These are phyloP conservation scores for Anarrhichthys ocellatus DNA, from an alignment of 2,113 vertebrate species.

Conservation along the genomic window DNA sequence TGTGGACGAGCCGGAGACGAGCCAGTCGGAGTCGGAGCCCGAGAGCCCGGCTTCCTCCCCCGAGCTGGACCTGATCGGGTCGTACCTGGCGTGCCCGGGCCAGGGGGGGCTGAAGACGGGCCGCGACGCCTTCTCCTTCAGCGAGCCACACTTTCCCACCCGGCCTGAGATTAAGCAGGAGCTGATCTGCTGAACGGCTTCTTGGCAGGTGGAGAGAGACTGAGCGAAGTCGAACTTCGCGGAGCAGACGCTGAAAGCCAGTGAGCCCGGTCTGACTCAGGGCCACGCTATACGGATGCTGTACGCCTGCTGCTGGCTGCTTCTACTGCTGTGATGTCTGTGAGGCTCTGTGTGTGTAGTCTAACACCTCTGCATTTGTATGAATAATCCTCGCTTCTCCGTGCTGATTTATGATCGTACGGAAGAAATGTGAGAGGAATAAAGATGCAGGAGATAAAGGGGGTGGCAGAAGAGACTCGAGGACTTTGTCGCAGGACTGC, in stretches of 20 bases:
- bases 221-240: not conserved
- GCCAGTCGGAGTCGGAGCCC: conserved; percentile 83
- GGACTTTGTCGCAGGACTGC: conserved; percentile 39
- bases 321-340: conserved; percentile 69
- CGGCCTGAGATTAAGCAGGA: conserved; percentile 83
- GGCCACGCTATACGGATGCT: conserved; percentile 47
- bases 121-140: conserved; percentile 80
- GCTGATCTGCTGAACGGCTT: conserved; percentile 81
- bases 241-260: conserved; percentile 39
- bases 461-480: conserved; percentile 22
- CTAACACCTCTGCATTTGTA: conserved; percentile 44
- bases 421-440: conserved; percentile 31
- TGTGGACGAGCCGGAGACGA: conserved; percentile 78
- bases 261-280: conserved; percentile 31
- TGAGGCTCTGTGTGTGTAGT: conserved; percentile 29
- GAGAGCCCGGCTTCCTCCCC: conserved; percentile 80
- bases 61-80: conserved; percentile 76
- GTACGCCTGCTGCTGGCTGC: conserved; percentile 44
- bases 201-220: conserved; percentile 9
- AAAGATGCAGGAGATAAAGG: conserved; percentile 15
- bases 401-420: conserved; percentile 44
- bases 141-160: conserved; percentile 75
- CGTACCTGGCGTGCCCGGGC: conserved; percentile 76
- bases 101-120: conserved; percentile 82
- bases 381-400: conserved; percentile 15